These are phyloP conservation scores for Polyergus mexicanus DNA, from an alignment of 1,140 invertebrate genomes.

Conservation along the genomic window DNA sequence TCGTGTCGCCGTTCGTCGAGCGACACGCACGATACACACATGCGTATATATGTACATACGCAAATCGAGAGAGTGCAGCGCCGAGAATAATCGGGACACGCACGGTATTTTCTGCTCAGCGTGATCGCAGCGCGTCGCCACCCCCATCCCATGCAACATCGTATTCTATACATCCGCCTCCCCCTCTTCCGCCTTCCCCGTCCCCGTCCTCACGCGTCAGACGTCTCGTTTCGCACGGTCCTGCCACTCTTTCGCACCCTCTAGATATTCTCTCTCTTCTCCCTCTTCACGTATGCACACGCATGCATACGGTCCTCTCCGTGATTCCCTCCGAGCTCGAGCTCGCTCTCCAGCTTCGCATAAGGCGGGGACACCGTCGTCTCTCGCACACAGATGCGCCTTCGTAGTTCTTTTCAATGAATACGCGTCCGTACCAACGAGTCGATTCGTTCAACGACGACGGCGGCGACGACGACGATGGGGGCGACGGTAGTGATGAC, in stretches of 20 bases:
- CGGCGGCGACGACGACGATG: slow-evolving; percentile 9
- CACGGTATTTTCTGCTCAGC: slow-evolving; percentile 80
- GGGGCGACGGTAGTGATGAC: slow-evolving; percentile 19
- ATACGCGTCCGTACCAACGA: slow-evolving; percentile 72
- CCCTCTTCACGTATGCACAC: slow-evolving; percentile 67
- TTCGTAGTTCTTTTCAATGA: slow-evolving; percentile 75
- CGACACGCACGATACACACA: slow-evolving; percentile 2
- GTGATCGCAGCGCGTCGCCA: slow-evolving; percentile 50
- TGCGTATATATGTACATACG: background rate
- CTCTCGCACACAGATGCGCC: slow-evolving; percentile 55
- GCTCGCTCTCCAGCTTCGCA: slow-evolving; percentile 28
- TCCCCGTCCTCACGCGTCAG: slow-evolving; percentile 10
- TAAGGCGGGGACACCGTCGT: slow-evolving; percentile 29
- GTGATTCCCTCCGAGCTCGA: slow-evolving; percentile 41
- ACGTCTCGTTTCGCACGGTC: slow-evolving; percentile 75
- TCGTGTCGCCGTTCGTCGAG: background rate
- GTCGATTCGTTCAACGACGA: slow-evolving; percentile 71
- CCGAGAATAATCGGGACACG: slow-evolving; percentile 80
- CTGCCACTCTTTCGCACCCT: slow-evolving; percentile 80
- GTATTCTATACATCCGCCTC: slow-evolving; percentile 46
- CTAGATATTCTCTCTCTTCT: slow-evolving; percentile 76
- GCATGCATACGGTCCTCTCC: slow-evolving; percentile 64
- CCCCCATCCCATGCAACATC: slow-evolving; percentile 37
- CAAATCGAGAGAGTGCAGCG: slow-evolving; percentile 6
- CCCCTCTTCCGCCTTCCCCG: slow-evolving; percentile 28